A percentile compares a stretch with the other conserved stretches of the same genome.
Conservation (phyloP, 2,888 invertebrate species). For the Xestoiulus laeticollis region DNA sequence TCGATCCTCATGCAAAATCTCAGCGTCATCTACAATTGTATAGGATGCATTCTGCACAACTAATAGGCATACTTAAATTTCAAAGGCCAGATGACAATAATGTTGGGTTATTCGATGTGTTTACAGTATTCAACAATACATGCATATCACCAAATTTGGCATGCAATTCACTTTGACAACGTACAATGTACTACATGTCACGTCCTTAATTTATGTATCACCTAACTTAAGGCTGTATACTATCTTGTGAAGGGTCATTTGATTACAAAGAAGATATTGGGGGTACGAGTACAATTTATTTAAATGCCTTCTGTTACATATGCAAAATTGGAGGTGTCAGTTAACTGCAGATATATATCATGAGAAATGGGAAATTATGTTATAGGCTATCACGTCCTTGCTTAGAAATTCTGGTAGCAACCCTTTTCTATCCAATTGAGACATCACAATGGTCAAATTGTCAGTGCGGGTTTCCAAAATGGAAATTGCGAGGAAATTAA, state of each 20-base stretch:
- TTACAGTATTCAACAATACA: too few species aligned
- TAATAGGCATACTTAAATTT: too few species aligned
- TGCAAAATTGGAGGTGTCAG: not conserved
- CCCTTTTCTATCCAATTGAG: not conserved
- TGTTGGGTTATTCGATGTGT: too few species aligned
- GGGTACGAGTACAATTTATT: not conserved
- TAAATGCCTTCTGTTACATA: not conserved
- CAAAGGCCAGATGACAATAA: too few species aligned
- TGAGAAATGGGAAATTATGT: not conserved
- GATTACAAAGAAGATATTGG: not conserved
- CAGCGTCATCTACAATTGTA: too few species aligned
- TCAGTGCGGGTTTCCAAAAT: not conserved
- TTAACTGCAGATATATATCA: not conserved
- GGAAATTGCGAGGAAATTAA: conserved; percentile 29
- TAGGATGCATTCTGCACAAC: too few species aligned
- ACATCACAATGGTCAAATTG: not conserved
- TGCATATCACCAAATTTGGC: too few species aligned
- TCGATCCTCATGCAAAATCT: not conserved
- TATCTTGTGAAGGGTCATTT: not conserved
- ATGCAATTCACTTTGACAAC: too few species aligned
- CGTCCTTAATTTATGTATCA: too few species aligned
- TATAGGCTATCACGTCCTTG: not conserved
- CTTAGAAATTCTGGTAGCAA: not conserved
- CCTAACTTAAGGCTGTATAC: not conserved
- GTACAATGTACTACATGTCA: too few species aligned